Base-by-base conservation (phyloP, 2,888 invertebrate species). In the Parnassius apollo region DNA sequence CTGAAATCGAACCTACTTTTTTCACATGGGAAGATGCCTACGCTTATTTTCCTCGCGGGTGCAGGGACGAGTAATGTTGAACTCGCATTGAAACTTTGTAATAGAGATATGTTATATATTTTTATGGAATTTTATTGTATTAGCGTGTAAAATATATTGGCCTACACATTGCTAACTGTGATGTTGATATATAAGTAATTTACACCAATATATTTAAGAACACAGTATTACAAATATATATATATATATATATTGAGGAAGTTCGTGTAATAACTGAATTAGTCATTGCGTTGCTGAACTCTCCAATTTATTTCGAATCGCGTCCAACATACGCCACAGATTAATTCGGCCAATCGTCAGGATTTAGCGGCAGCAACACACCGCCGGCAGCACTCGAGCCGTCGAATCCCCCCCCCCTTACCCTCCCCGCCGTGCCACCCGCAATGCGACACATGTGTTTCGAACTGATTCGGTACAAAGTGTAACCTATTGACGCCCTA, bases 291-390 rank as follows among this genome's bases (percentile, higher is more conserved):
- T 49, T 18, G 49, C 0, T 13, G 18, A 22, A 59, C 35, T 52
- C 25, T 53, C 48, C 54, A 59, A 59, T 59, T 59, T 54, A 48
- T 48, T 54, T 46, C 35, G 13, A 18, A 53, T 48, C 59, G 48
- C 54, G 59, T 44, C 49, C 50, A 22, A 61, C 42, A 61, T 51
- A 61, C 55, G 55, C 49, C 54, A 50, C 55, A 55, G 60, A 61
- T 61, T 61, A 61, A 61, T 48, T 54, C 48, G 55, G 25, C 13
- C 44, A 42, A 61, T 61, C 55, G 48, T 49, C 55, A 48, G 60
- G 60, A 61, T 61, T 61, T 55, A 60, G 55, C 52, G 55, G 25
- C 49, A 55, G 44, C 50, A 55, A 55, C 60, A 46, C 46, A 46
- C 46, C 2, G 46, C 46, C 46, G 46, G n/a, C 46, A 1, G n/a